Percentiles rank a stretch among this genome's conserved stretches.
Conservation (phyloP, 2,888 invertebrate genomes). For the Ophion ventricosus region DNA sequence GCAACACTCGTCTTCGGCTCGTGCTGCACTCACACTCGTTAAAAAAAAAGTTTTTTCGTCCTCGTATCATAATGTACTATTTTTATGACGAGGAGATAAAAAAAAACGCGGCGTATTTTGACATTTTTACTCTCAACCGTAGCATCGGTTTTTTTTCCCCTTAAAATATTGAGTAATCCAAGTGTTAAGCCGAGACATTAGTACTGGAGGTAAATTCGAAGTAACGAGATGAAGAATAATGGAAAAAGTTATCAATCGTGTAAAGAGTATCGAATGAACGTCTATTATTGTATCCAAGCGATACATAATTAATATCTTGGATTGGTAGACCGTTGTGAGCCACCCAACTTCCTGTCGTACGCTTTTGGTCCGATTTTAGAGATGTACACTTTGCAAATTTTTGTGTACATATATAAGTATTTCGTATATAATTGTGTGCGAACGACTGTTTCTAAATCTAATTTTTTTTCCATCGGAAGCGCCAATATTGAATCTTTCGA, state of each 20-base stretch:
- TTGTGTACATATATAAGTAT: slow-evolving; percentile 5
- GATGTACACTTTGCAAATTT: slow-evolving; percentile 17
- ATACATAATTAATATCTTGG: slow-evolving; percentile 32
- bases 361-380: slow-evolving; percentile 59
- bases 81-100: not conserved
- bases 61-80: no score
- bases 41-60: no score
- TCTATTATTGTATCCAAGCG: slow-evolving; percentile 54
- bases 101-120: not conserved
- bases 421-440: slow-evolving; percentile 46
- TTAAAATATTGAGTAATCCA: slow-evolving; percentile 44
- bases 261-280: slow-evolving; percentile 52
- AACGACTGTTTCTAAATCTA: slow-evolving; percentile 23
- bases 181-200: slow-evolving; percentile 42
- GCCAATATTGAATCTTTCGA: slow-evolving; percentile 36
- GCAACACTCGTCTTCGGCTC: no score
- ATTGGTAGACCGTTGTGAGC: slow-evolving; percentile 53
- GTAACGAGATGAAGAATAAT: slow-evolving; percentile 1
- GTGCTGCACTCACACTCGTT: no score
- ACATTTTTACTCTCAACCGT: not conserved
- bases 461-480: slow-evolving; percentile 15
- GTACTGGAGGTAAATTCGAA: slow-evolving; percentile 36
- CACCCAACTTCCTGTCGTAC: slow-evolving; percentile 46
- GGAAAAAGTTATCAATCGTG: slow-evolving; percentile 48
- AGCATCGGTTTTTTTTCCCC: not conserved